Evolutionary conservation across 2,888 invertebrate genomes (phyloP).

Genomic region (Nemapogon koenigi): DNA sequence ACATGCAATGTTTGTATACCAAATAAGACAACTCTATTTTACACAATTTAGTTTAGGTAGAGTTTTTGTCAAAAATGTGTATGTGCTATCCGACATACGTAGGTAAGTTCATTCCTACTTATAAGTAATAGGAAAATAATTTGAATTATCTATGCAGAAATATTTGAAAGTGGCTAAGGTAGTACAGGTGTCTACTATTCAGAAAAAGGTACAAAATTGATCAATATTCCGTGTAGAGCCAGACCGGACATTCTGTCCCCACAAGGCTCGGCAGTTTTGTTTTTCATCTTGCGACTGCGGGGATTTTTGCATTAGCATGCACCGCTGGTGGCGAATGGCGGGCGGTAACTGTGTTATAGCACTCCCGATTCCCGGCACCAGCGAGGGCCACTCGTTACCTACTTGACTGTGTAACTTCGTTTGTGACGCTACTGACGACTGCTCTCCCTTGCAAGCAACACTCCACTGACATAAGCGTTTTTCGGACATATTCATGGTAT

Average conservation of each 20-base stretch:
- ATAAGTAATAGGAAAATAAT: too few species aligned
- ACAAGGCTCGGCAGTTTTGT: neutral
- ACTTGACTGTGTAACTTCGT: slow-evolving; percentile 64
- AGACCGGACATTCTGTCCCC: slow-evolving; percentile 14
- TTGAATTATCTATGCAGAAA: too few species aligned
- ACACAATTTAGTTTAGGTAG: too few species aligned
- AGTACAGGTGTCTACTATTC: too few species aligned
- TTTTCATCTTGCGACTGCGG: slow-evolving; percentile 2
- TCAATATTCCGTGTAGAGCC: too few species aligned
- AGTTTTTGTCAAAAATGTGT: too few species aligned
- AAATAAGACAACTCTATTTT: too few species aligned
- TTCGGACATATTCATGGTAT: slow-evolving; percentile 19
- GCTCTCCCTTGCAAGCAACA: slow-evolving; percentile 22
- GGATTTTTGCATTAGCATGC: slow-evolving; percentile 39
- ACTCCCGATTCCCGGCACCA: slow-evolving; percentile 26
- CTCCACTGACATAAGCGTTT: slow-evolving; percentile 19
- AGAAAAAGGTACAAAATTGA: too few species aligned
- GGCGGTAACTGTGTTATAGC: slow-evolving; percentile 44
- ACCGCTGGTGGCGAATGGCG: slow-evolving; percentile 26
- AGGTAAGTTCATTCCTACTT: too few species aligned
- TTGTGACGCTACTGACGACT: slow-evolving; percentile 48
- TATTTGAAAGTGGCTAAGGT: too few species aligned
- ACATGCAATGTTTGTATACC: too few species aligned
- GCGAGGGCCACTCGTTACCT: slow-evolving; percentile 56
- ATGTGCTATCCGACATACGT: too few species aligned